phyloP scores from a whole-genome alignment of 64 coral and sea anemone genomes.

The Porites lutea region DNA sequence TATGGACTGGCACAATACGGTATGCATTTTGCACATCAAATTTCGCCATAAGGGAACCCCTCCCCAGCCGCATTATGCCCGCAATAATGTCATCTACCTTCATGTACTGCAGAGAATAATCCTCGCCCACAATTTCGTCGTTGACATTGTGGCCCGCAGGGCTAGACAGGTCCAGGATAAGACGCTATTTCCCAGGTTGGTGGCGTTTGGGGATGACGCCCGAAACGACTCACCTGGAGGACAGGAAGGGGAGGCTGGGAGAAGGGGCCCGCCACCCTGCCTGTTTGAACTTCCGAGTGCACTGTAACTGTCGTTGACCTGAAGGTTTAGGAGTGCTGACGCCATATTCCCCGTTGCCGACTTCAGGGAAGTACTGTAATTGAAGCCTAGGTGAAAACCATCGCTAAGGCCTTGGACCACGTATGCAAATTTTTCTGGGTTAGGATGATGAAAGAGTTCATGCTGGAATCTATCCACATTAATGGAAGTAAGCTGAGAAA shows the following conservation, averaged over 20 bases:
- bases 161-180: conserved; percentile 57
- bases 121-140: conserved; percentile 25
- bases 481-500: background rate
- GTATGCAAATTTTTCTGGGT: too few species aligned
- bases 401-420: too few species aligned
- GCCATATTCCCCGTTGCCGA: conserved; percentile 3
- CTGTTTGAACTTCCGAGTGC: background rate
- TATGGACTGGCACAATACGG: background rate
- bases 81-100: conserved; percentile 17
- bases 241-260: too few species aligned
- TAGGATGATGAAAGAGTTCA: too few species aligned
- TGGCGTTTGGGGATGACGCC: conserved; percentile 28
- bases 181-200: conserved; percentile 40
- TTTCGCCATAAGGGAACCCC: conserved; percentile 12
- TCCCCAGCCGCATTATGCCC: background rate
- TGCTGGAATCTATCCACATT: background rate
- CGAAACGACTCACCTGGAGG: conserved; percentile 43
- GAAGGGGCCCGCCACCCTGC: conserved; percentile 47
- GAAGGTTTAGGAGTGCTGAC: conserved; percentile 11
- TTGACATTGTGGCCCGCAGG: conserved; percentile 54
- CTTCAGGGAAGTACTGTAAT: too few species aligned
- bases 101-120: conserved; percentile 33
- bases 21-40: conserved; percentile 30
- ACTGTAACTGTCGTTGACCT: conserved; percentile 46
- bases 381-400: too few species aligned